Evolutionary conservation across 2,888 invertebrate species (phyloP), one percentile per base, ranked within the genome.

Genomic region (Apodemia hepburni): DNA sequence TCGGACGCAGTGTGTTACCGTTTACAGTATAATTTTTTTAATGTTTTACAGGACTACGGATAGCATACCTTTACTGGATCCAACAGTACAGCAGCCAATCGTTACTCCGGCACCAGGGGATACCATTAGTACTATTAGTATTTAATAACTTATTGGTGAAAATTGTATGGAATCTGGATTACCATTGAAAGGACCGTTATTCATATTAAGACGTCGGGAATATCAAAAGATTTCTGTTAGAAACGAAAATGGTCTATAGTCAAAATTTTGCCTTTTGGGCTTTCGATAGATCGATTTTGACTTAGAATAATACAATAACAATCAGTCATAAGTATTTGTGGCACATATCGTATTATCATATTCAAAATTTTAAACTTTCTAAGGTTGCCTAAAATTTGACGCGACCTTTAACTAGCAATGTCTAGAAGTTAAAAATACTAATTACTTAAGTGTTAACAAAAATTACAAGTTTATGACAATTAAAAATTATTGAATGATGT

Each of bases 51-150:
- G 91, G 67, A 89, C 90, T 4, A 88, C 89, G 0, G 92, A 92
- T 71, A 91, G 87, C 69, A 91, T 92, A 62, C 92, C 92, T 0
- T 75, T 92, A 8, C 68, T 92, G 73, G 90, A 92, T 64, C 89
- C 92, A 0, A 72, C 85, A 9, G 80, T 86, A 33, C 87, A 90
- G 65, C 88, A 89, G 62, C 81, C 90, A 0, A 84, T 70, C 51
- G 79, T 86, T 18, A 86, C 91, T 0, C 81, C 84, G 0, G 88
- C 88, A 0, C 91, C 92, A 0, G 87, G 84, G 0, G 90, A 91
- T 66, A 87, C 91, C 0, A 92, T 92, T 64, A 92, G 92, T 76
- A 92, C 92, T 1, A 92, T 92, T 66, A 92, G 91, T 66, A 92
- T 91, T 71, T 92, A 85, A 84, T 73, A 2, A 22, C 22, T 22